Base-by-base conservation (phyloP, 2,797 vertebrate genomes). In the Gobionotothen gibberifrons region DNA sequence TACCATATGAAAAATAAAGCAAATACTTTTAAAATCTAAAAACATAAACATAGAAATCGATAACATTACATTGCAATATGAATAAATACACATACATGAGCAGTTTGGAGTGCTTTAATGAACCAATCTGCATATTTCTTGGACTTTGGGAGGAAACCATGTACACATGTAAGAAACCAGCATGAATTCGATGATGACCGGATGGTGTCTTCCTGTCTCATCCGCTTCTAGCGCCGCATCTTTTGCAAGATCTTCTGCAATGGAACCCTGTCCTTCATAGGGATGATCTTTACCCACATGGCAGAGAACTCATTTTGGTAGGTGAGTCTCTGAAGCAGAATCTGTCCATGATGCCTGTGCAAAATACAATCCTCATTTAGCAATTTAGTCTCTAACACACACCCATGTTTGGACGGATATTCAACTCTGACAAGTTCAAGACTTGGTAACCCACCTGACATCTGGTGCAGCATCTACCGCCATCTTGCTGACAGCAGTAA, bases 401-500 rank as follows among this genome's bases (percentile, higher is more conserved):
- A 39, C 8, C 32, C 8, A 54, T 62, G 8, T n/a, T 1, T 14
- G 16, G 43, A 57, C 46, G 26, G 26, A 3, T 52, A 17, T 39
- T 8, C 17, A 19, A 15, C 19, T 42, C 6, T 52, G 32, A 44
- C 26, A 11, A 11, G 7, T 36, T 4, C 10, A 71, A 67, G 32
- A 55, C 12, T 12, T 51, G 2, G 11, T 42, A 16, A 72, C 53
- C 6, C 26, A 75, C 68, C 68, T 75, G 19, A 47, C 63, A 19
- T 51, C 29, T 0, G 43, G 48, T 5, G 48, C 68, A 16, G 53
- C 36, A n/a, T 64, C 63, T 19, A 64, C 13, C 4, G 53, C 14
- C 57, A 72, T 64, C 9, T 67, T 58, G 26, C 54, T 26, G 16
- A 62, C 69, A 6, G 70, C 58, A 22, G 8, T 10, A 9, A 79